Conservation (phyloP, 2,797 vertebrate genomes). For the Capromys pilorides region DNA sequence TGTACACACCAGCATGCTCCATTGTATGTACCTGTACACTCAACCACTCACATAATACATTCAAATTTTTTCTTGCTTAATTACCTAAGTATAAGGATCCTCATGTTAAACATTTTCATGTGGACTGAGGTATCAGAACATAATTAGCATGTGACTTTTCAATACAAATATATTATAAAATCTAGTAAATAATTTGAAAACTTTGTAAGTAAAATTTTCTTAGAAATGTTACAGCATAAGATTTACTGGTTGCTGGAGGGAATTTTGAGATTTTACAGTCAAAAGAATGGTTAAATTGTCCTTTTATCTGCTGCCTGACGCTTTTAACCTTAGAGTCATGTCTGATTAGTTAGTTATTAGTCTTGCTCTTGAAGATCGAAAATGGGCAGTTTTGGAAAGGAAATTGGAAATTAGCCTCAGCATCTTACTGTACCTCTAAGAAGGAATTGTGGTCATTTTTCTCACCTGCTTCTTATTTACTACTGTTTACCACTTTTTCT, state of each 20-base stretch:
- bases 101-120: too few species aligned
- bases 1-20: too few species aligned
- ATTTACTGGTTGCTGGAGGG: neutral
- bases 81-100: too few species aligned
- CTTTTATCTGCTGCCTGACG: neutral
- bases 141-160: too few species aligned
- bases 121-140: too few species aligned
- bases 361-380: neutral
- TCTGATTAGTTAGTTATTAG: neutral
- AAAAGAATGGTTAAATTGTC: neutral
- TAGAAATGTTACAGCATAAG: neutral
- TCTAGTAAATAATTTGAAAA: neutral
- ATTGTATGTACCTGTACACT: too few species aligned
- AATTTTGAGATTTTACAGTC: neutral
- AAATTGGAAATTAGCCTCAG: neutral
- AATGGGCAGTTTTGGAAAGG: too few species aligned
- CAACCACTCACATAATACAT: too few species aligned
- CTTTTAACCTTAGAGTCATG: neutral
- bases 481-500: too few species aligned
- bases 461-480: neutral
- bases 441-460: neutral
- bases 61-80: too few species aligned
- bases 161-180: neutral
- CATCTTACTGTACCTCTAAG: neutral
- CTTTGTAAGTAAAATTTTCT: neutral